Evolutionary conservation across 2,113 vertebrate species (phyloP), one percentile per base, ranked within the genome.

Genomic region (Chascanopsetta lugubris): DNA sequence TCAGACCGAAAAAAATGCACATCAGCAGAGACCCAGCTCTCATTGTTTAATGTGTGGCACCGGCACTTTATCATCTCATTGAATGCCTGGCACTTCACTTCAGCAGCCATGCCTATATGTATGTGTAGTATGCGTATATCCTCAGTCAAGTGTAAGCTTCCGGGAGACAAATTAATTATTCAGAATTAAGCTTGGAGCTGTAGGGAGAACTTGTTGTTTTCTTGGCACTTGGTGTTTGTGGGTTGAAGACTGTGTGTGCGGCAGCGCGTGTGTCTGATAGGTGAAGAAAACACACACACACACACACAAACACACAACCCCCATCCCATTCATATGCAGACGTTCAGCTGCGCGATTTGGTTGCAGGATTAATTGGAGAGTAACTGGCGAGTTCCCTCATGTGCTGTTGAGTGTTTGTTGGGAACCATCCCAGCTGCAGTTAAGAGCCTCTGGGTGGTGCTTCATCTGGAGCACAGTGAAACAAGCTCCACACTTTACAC

Each of bases 281-380:
- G 67, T 77, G 61, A 74, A 59, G 29, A 50, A 75, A 61, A 48
- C 61, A 53, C 51, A 55, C 18, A 43, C 20, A 42, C 12, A 48
- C 27, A 25, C 49, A 6, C 58, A 20, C 50, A n/a, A n/a, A n/a
- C n/a, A n/a, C n/a, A n/a, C n/a, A n/a, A n/a, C n/a, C n/a, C n/a
- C n/a, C n/a, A n/a, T 54, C 38, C 25, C 22, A 38, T 27, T 17
- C 27, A 71, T 36, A 69, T 20, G 22, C 64, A 71, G 60, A 57
- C 54, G 53, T 25, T 64, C 46, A 3, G 70, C 59, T 29, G 48
- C 58, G 27, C n/a, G 75, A 53, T 84, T 80, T 75, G 74, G 74
- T 65, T 68, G 79, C 77, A 72, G 81, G 83, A 85, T 82, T 87
- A 80, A 85, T 87, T 82, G 79, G 75, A 75, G 75, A 80, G 69